Percentiles rank a stretch among this genome's conserved stretches.
phyloP scores from a whole-genome alignment of 1,140 invertebrate genomes.

The Atopsyche davidsoni region DNA sequence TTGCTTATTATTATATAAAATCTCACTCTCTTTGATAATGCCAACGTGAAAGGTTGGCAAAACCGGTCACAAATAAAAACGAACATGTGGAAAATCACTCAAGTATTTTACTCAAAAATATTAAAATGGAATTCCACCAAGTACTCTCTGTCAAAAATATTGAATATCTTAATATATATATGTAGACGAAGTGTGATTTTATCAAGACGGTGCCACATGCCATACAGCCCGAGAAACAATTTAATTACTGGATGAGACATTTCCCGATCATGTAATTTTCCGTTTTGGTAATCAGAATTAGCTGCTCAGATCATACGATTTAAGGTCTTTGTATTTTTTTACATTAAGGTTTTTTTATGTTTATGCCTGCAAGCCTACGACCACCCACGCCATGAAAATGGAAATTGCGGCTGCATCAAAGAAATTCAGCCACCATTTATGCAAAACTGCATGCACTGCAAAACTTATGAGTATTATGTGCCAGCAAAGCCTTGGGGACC shows the following conservation, averaged over 20 bases:
- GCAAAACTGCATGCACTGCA: conserved; percentile 17
- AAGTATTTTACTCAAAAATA: no score
- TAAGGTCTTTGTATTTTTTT: conserved; percentile 13
- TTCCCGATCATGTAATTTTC: conserved; percentile 29
- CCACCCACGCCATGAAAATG: conserved; percentile 14
- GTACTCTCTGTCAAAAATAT: no score
- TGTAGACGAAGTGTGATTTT: conserved; percentile 26
- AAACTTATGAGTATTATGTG: conserved; percentile 16
- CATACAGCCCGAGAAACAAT: no score
- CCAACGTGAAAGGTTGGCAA: no score
- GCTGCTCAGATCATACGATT: conserved; percentile 23
- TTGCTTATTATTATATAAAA: no score
- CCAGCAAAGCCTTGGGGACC: conserved; percentile 12
- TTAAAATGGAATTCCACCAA: no score
- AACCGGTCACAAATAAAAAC: no score
- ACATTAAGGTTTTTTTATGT: conserved; percentile 29
- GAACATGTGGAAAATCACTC: no score
- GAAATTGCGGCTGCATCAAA: conserved; percentile 27
- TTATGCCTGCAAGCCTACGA: conserved; percentile 28
- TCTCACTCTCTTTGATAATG: no score
- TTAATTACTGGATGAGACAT: conserved; percentile 29
- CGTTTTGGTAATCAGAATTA: conserved; percentile 29
- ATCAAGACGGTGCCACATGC: conserved; percentile 29
- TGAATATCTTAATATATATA: no score
- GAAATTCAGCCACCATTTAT: conserved; percentile 30